Evolutionary conservation across 2,113 vertebrate species (phyloP).

Genomic region (Periophthalmus modestus): DNA sequence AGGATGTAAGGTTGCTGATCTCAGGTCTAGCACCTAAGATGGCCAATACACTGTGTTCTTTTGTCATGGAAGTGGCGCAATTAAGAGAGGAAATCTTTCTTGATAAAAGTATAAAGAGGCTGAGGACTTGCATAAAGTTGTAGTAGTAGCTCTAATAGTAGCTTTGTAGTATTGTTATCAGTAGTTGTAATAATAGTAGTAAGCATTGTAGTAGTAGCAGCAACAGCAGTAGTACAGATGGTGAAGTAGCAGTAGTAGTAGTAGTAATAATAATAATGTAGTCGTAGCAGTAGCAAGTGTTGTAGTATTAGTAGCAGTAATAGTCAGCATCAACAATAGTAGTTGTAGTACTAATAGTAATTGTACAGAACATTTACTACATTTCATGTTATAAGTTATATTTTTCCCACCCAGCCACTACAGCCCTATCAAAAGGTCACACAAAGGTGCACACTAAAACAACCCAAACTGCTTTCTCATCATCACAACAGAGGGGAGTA

Average conservation of each 20-base stretch:
- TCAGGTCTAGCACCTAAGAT: too few relatives aligned
- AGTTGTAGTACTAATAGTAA: too few relatives aligned
- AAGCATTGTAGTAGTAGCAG: not conserved
- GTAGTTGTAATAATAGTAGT: not conserved
- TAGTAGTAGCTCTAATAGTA: not conserved
- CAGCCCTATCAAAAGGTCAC: not conserved
- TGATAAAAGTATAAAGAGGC: too few relatives aligned
- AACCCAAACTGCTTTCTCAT: slow-evolving; percentile 1
- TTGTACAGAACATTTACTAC: too few relatives aligned
- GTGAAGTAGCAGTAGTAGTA: not conserved
- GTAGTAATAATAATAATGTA: not conserved
- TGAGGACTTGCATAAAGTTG: too few relatives aligned
- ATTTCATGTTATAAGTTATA: too few relatives aligned
- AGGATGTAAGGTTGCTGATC: too few relatives aligned
- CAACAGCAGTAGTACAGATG: not conserved
- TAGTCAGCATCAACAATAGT: not conserved
- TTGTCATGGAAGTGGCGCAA: not conserved
- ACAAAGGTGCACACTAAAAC: slow-evolving; percentile 10
- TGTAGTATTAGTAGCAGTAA: not conserved
- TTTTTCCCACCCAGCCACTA: not conserved
- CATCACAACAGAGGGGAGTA: slow-evolving; percentile 12
- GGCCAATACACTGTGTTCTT: not conserved
- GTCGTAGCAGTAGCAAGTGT: not conserved
- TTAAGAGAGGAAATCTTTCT: not conserved
- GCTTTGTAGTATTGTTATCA: too few relatives aligned